Base-by-base conservation (phyloP, 2,888 invertebrate species). In the Keiferia lycopersicella region DNA sequence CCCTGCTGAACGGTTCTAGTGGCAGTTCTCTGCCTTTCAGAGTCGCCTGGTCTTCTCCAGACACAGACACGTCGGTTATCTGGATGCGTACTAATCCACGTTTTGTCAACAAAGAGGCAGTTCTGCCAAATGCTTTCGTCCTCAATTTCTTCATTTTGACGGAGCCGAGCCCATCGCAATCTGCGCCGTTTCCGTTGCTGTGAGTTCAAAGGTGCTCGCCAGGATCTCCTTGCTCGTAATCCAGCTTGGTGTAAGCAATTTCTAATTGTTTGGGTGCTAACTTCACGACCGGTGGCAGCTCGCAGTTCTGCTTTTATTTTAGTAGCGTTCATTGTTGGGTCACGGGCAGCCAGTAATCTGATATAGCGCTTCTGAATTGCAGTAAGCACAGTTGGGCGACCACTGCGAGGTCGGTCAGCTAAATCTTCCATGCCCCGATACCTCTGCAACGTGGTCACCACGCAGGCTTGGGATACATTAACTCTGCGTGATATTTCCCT, bases 401-500 rank as follows among this genome's bases (percentile, higher is more conserved):
- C 50, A 50, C n/a, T 50, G 50, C 50, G 16, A 16, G 50, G 50
- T 16, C 50, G 18, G 18, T 18, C 50, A 50, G 50, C 16, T 50
- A 50, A 50, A 50, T 50, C 18, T 16, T 50, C 50, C 7, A 50
- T 50, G 50, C 50, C 50, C 8, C 16, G 50, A 16, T 50, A 50
- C 50, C 50, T 50, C 50, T 50, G 50, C 50, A 50, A 48, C 22
- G 30, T 61, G 61, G 50, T 61, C 16, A 50, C 50, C 26, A 61
- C 26, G 26, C 26, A 26, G 50, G 51, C 7, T 50, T 61, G 61
- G 61, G 38, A 61, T 50, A 50, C 38, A 34, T 48, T n/a, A 26
- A 50, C 50, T 61, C 38, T 61, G 50, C 26, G 34, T 61, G 61
- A 30, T 61, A 61, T 61, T 61, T 61, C 50, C 16, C 50, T 50